Evolutionary conservation across 2,888 invertebrate species (phyloP).

Genomic region (Caenorhabditis zanzibari): DNA sequence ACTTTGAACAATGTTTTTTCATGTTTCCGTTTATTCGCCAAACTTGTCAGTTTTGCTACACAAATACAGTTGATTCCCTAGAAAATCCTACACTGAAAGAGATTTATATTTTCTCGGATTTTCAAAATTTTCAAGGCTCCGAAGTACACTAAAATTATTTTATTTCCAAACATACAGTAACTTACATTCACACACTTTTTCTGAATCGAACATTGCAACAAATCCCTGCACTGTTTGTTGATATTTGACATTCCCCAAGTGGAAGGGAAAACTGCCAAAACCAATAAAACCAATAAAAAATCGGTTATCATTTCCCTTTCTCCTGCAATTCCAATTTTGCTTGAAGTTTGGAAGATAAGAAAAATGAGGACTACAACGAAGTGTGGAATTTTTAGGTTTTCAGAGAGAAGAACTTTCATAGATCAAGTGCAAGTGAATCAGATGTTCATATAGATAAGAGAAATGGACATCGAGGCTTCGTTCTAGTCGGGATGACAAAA

Average conservation of each 20-base stretch:
- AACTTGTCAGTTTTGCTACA: background rate
- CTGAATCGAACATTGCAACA: constrained; percentile 76
- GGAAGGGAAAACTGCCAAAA: constrained; percentile 11
- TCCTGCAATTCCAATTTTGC: background rate
- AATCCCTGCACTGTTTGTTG: constrained; percentile 76
- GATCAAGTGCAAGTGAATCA: constrained; percentile 11
- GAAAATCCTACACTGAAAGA: too few species aligned
- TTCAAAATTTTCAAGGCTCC: background rate
- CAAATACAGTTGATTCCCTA: background rate
- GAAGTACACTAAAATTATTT: too few species aligned
- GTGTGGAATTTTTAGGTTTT: background rate
- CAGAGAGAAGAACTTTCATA: background rate
- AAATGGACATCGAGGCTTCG: background rate
- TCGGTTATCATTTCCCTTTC: constrained; percentile 46
- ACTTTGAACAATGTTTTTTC: background rate
- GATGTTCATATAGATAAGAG: background rate
- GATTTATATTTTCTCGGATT: background rate
- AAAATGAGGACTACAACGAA: constrained; percentile 31
- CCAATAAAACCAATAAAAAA: constrained; percentile 30
- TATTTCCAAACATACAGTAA: background rate
- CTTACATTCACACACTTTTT: constrained; percentile 77
- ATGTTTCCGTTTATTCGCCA: background rate
- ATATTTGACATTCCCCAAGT: constrained; percentile 51
- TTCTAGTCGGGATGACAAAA: constrained; percentile 33
- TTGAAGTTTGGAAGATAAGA: constrained; percentile 11